Evolutionary conservation across 2,797 vertebrate species (phyloP), one percentile per base, ranked within the genome.

Genomic region (Arctocebus calabarensis): DNA sequence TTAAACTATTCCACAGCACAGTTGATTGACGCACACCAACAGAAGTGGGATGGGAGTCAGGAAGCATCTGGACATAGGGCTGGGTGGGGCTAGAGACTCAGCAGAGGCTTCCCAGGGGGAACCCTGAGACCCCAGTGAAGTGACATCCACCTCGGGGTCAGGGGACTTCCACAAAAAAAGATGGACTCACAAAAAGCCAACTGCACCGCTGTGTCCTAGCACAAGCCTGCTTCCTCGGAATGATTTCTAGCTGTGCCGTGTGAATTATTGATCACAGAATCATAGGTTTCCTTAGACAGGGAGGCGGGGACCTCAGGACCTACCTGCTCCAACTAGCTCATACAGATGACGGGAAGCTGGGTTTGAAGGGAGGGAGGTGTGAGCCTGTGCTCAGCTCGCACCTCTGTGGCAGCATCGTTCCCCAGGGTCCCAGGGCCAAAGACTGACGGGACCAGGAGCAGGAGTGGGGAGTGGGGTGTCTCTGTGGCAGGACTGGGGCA

Each of bases 151-250:
- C 5, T 73, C 23, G 2, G 20, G 45, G 6, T 0, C 0, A 5
- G 17, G 10, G 4, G 1, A 0, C 57, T 61, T 25, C 25, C 32
- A 7, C 8, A 7, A 7, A 34, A 52, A 16, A 52, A 23, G 37
- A 45, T 0, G 7, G 62, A 32, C 43, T 55, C 8, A 19, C 22
- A 5, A 1, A 29, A 7, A 64, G 34, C 43, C 4, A 29, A 2
- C 0, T 0, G 12, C 13, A 12, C 32, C 1, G 0, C 57, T 4
- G 2, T 27, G 14, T 40, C 59, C 70, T 59, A 37, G 59, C 55
- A 6, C 23, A 3, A 2, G 29, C 45, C 1, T 43, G 32, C 0
- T 0, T 22, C 29, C 48, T 32, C 2, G 0, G 83, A 14, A 9
- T 23, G 19, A 0, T 6, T 43, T 52, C 70, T 27, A 0, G n/a